Conservation (phyloP, 1,140 invertebrate species). For the Pentalonia nigronervosa region DNA sequence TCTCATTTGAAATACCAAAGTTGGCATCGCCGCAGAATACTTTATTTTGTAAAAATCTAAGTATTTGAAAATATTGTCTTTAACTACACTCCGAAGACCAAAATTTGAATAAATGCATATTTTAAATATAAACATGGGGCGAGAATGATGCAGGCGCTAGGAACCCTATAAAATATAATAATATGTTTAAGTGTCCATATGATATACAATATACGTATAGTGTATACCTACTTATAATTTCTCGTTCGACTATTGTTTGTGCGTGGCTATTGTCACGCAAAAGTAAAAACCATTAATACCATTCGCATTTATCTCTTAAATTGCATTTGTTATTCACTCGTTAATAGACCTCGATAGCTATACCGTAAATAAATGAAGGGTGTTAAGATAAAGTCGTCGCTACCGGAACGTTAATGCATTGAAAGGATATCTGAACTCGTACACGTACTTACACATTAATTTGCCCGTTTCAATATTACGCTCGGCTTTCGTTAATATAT, state of each 20-base stretch:
- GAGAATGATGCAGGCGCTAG: not conserved
- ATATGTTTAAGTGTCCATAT: not conserved
- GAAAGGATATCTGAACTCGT: not conserved
- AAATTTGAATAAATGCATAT: no score
- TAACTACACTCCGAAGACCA: no score
- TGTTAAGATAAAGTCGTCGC: slow-evolving; percentile 10
- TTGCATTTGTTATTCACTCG: not conserved
- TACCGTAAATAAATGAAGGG: not conserved
- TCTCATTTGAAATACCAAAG: no score
- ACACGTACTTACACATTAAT: not conserved
- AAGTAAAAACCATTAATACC: not conserved
- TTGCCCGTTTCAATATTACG: not conserved
- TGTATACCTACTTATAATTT: not conserved
- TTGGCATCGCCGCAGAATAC: no score
- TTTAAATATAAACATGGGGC: no score
- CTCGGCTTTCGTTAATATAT: not conserved
- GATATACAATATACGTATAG: not conserved
- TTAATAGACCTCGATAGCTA: not conserved
- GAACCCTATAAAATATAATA: not conserved
- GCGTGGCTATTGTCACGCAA: not conserved
- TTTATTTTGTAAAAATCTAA: no score
- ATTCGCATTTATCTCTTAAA: not conserved
- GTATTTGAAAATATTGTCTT: no score
- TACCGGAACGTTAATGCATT: not conserved
- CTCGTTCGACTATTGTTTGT: not conserved